A percentile compares a stretch with the other conserved stretches of the same genome.
Conservation (phyloP, 1,140 invertebrate species). For the Halesus radiatus region DNA sequence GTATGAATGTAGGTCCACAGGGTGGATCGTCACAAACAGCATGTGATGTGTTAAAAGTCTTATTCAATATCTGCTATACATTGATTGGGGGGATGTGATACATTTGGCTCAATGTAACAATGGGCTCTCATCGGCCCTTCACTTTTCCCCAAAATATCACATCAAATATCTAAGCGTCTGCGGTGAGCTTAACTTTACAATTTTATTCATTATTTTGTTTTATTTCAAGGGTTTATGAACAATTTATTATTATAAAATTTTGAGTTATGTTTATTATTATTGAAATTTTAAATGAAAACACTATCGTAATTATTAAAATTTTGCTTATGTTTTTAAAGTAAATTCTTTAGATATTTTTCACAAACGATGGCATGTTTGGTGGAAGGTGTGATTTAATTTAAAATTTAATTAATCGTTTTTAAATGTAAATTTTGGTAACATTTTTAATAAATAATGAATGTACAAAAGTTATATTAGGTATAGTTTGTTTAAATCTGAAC, state of each 20-base stretch:
- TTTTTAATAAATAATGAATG: conserved; percentile 15
- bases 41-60: not conserved
- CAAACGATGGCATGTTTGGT: not conserved
- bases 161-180: not conserved
- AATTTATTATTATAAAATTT: conserved; percentile 11
- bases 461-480: not conserved
- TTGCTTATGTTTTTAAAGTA: conserved; percentile 4
- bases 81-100: not conserved
- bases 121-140: not conserved
- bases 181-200: not conserved
- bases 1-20: too few species aligned
- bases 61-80: conserved; percentile 10
- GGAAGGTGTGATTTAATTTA: not conserved
- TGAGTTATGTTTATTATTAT: conserved; percentile 9
- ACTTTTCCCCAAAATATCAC: not conserved
- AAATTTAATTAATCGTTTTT: conserved; percentile 10
- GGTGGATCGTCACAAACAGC: not conserved
- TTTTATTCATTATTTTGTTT: conserved; percentile 5
- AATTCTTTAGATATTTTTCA: not conserved
- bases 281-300: conserved; percentile 14
- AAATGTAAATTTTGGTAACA: conserved; percentile 23
- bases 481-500: conserved; percentile 19
- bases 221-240: not conserved
- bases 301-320: not conserved
- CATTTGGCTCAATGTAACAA: not conserved